Conservation (phyloP, 2,797 vertebrate genomes). For the Euthynnus affinis region DNA sequence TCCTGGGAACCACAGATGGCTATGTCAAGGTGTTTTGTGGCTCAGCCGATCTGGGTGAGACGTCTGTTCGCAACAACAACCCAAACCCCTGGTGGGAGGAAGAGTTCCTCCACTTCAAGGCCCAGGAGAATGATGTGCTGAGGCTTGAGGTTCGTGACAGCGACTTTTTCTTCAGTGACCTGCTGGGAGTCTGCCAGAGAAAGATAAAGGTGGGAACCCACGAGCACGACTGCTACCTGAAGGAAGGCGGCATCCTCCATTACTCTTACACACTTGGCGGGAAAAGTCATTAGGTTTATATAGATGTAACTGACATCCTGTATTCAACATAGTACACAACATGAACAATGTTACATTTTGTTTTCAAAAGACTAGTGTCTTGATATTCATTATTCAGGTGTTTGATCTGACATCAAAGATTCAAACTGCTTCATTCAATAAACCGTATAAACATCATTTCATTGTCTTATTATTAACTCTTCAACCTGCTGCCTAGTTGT, state of each 20-base stretch:
- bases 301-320: no score
- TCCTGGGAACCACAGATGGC: conserved; percentile 58
- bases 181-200: conserved; percentile 69
- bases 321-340: no score
- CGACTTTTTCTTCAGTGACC: conserved; percentile 58
- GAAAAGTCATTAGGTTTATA: neutral
- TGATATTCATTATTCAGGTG: no score
- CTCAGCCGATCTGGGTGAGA: conserved; percentile 48
- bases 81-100: conserved; percentile 72
- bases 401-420: neutral
- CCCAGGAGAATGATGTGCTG: conserved; percentile 40
- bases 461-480: neutral
- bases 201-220: conserved; percentile 55
- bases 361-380: neutral
- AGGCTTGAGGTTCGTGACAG: conserved; percentile 72
- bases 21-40: conserved; percentile 69
- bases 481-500: neutral
- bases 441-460: neutral
- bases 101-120: conserved; percentile 57
- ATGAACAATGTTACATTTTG: no score
- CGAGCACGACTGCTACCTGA: conserved; percentile 55
- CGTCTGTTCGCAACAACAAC: conserved; percentile 29
- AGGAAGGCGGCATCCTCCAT: conserved; percentile 62
- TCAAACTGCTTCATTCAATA: conserved; percentile 1
- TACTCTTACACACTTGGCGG: conserved; percentile 64